phyloP scores from a whole-genome alignment of 2,113 vertebrate genomes.

The Butorides virescens region DNA sequence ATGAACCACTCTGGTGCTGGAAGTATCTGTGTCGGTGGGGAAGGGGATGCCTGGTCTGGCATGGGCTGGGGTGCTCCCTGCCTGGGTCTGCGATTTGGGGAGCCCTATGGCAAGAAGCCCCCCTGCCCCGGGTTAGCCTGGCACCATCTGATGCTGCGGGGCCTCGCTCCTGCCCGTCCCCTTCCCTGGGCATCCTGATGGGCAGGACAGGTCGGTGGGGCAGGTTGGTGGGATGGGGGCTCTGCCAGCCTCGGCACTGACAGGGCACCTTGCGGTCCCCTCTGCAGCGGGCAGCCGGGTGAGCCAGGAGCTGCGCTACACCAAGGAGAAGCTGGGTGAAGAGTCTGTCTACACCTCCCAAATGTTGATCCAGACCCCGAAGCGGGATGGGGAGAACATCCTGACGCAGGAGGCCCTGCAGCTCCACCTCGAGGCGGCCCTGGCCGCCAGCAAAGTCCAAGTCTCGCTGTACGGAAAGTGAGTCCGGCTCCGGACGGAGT shows the following conservation, averaged over 20 bases:
- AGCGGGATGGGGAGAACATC: slow-evolving; percentile 85
- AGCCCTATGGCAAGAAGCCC: background rate
- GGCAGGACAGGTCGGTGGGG: background rate
- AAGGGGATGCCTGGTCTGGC: background rate
- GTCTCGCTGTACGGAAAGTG: slow-evolving; percentile 98
- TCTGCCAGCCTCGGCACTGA: background rate
- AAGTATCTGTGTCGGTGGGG: fast-evolving
- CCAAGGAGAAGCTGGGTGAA: slow-evolving; percentile 96
- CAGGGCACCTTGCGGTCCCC: background rate
- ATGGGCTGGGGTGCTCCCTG: background rate
- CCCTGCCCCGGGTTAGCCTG: fast-evolving
- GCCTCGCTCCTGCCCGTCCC: background rate
- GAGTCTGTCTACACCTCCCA: slow-evolving; percentile 94
- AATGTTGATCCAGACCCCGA: slow-evolving; percentile 96
- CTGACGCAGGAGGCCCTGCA: slow-evolving; percentile 91
- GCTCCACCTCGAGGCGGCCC: slow-evolving; percentile 92
- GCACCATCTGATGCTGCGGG: fast-evolving
- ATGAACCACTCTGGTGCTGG: background rate
- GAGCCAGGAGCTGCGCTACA: slow-evolving; percentile 94
- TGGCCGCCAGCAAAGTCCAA: slow-evolving; percentile 95
- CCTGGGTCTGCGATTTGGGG: background rate
- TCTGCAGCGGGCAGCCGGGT: slow-evolving; percentile 90
- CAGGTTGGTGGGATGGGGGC: background rate
- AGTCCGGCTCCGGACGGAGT: slow-evolving; percentile 58
- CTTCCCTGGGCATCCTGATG: background rate